Evolutionary conservation across 2,888 invertebrate genomes (phyloP), one percentile per base, ranked within the genome.

Genomic region (Lucinisca nassula): DNA sequence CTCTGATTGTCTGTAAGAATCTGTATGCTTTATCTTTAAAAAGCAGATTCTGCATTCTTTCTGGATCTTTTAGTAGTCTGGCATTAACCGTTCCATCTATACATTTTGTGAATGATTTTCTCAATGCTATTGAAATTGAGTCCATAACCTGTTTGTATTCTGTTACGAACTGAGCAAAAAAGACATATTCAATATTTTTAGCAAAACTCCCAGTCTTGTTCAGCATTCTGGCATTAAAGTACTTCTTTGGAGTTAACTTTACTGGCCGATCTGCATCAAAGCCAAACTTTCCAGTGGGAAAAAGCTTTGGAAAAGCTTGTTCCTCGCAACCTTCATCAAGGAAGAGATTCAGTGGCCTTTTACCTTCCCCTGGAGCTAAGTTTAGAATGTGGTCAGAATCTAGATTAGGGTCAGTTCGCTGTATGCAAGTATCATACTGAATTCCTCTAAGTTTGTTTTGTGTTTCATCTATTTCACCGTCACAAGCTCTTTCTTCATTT

Each of bases 201-300:
- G 84, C 77, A 85, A 89, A 90, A 0, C 58, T 30, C n/a, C 85
- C 80, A 61, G 35, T 32, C 14, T 67, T 75, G 10, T 91, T 67
- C 21, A 88, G 51, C 17, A 91, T 84, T 24, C 91, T 49, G 17
- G 51, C 79, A 70, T 91, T 73, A 74, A 89, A 89, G 32, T 89
- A 88, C 45, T 86, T 91, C 49, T 85, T 83, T 35, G 86, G 70
- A 45, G 84, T 61, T 1, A 87, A 38, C 10, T 51, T 70, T n/a
- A 84, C 75, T 30, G 58, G 3, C 79, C 88, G 78, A 0, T 86
- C 76, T 35, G 45, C 51, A 79, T 73, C 61, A 74, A 86, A 89
- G 3, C 90, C 91, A 80, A 75, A 85, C 30, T 75, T 14, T 14
- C 89, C 86, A 38, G 82, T 79, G 45, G 86, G 91, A 91, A 84